A percentile compares a stretch with the other conserved stretches of the same genome.
phyloP scores from a whole-genome alignment of 2,888 invertebrate species.

The Pristionchus fissidentatus region DNA sequence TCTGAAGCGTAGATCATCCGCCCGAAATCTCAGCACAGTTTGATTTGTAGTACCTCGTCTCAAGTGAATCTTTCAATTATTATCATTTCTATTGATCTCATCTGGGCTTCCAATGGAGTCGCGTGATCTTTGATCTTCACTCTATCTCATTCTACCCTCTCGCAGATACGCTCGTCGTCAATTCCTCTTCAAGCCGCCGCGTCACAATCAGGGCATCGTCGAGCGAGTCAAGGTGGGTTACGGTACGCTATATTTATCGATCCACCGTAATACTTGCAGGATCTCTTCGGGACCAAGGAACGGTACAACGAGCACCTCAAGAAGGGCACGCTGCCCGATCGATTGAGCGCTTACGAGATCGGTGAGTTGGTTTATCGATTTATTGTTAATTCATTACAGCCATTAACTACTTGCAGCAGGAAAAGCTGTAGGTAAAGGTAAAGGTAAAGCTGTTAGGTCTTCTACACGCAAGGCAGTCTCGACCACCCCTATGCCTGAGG shows the following conservation, averaged over 20 bases:
- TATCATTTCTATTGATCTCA: no score
- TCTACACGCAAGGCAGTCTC: no score
- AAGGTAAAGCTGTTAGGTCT: no score
- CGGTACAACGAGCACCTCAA: constrained; percentile 68
- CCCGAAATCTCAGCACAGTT: no score
- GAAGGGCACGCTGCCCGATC: constrained; percentile 58
- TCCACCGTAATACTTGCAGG: constrained; percentile 50
- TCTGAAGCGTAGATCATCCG: not conserved
- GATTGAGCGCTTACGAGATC: constrained; percentile 70
- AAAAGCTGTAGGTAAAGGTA: not conserved
- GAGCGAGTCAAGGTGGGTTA: constrained; percentile 56
- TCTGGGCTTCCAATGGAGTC: no score
- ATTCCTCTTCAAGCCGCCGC: constrained; percentile 45
- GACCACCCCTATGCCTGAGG: no score
- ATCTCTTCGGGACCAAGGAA: constrained; percentile 60
- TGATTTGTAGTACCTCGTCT: not conserved
- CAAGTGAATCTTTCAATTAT: no score
- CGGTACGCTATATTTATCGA: not conserved
- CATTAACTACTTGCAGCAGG: not conserved
- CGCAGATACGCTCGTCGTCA: constrained; percentile 23
- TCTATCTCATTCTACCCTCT: not conserved
- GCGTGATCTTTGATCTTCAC: no score
- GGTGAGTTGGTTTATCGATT: constrained; percentile 53
- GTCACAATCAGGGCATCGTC: constrained; percentile 52
- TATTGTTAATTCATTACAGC: not conserved